Base-by-base conservation (phyloP, 2,888 invertebrate species). In the Sepioteuthis lessoniana region DNA sequence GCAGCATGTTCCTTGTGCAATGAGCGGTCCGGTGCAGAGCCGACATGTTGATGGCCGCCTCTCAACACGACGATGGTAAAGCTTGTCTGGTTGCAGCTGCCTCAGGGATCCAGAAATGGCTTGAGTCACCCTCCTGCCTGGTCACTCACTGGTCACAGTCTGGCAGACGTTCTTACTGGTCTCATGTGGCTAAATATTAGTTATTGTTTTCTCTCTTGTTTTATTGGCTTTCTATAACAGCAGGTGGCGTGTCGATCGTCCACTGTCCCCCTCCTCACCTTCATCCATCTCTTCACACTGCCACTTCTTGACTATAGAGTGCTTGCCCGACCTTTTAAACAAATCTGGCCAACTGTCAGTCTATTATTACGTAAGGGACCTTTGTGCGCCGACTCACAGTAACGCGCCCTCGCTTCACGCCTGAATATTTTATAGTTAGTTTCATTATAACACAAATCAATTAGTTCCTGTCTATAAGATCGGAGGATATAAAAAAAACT, bases 1-100 rank as follows among this genome's bases (percentile, higher is more conserved):
- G n/a, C n/a, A 76, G 76, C 76, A 76, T 76, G 76, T 76, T 76
- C 76, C 16, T 42, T 76, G 76, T 76, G 55, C 55, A 55, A 5
- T 55, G n/a, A 76, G 76, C 76, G 16, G 76, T 76, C 76, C 35
- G n/a, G n/a, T n/a, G 76, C 76, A 76, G 76, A 76, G 76, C 76
- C 76, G 76, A 76, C 76, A 76, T 76, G 76, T 76, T 76, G 76
- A 76, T 76, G 76, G 76, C 76, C n/a, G 76, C n/a, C 76, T 76
- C 76, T n/a, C 76, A 76, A 35, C 76, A 76, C 35, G 76, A 76
- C 76, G 76, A 76, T 76, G 76, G n/a, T 35, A n/a, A 76, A 76
- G n/a, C n/a, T 76, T 76, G n/a, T 76, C n/a, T 76, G 10, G n/a
- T 35, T 76, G n/a, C n/a, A 76, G n/a, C 76, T 76, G 76, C 76